These are phyloP conservation scores for Rhabdornis inornatus DNA, from an alignment of 2,113 vertebrate genomes.

Conservation along the genomic window DNA sequence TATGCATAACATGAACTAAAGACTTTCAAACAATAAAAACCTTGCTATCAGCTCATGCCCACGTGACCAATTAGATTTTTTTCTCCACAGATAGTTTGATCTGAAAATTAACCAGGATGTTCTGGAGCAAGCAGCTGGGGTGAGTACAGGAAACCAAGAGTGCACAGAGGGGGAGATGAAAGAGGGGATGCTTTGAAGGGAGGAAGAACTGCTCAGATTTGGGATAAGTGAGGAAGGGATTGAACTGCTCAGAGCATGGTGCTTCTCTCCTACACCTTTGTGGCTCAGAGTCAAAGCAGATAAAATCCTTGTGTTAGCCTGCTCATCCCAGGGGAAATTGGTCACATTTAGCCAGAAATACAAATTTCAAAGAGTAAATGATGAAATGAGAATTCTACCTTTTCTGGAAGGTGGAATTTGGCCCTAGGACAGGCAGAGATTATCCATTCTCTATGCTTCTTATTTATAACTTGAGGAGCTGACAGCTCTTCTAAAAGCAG, in stretches of 20 bases:
- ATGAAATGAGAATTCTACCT: constrained; percentile 7
- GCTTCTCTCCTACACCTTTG: background rate
- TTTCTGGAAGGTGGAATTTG: constrained; percentile 6
- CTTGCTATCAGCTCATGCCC: background rate
- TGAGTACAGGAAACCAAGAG: background rate
- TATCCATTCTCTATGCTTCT: constrained; percentile 2
- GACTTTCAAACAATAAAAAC: background rate
- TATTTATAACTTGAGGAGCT: constrained; percentile 34
- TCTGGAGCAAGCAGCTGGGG: accelerated
- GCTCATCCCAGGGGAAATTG: background rate
- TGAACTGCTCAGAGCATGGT: background rate
- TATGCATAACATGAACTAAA: background rate
- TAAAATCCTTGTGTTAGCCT: background rate
- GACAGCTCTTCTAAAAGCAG: constrained; percentile 42
- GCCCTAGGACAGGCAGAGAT: background rate
- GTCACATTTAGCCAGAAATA: background rate
- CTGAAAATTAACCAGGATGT: background rate
- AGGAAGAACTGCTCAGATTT: background rate
- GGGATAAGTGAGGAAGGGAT: background rate
- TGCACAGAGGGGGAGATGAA: background rate
- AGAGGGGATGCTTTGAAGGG: background rate
- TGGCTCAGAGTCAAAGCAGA: background rate
- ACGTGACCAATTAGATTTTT: background rate
- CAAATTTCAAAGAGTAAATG: background rate
- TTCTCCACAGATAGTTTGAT: background rate